These are phyloP conservation scores for Drosophila santomea DNA, from an alignment of 1,140 invertebrate genomes.

Conservation along the genomic window DNA sequence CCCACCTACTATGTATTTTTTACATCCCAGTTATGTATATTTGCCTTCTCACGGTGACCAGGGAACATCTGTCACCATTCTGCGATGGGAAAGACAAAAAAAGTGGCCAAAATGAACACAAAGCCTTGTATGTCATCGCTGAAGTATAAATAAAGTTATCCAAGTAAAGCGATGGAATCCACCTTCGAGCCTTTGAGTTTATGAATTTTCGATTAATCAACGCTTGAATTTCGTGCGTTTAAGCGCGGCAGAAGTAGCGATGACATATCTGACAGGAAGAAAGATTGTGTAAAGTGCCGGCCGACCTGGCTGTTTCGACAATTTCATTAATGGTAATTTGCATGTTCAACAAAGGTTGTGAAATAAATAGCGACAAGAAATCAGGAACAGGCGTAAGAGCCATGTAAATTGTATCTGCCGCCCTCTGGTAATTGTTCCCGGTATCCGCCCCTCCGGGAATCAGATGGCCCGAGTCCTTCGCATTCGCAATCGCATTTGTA, in stretches of 20 bases:
- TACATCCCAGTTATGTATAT: neutral
- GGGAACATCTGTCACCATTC: slow-evolving; percentile 30
- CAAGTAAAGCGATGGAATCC: neutral
- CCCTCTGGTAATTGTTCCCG: slow-evolving; percentile 66
- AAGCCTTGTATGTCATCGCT: too few species aligned
- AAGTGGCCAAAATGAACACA: neutral
- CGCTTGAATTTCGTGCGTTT: slow-evolving; percentile 18
- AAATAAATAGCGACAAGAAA: slow-evolving; percentile 82
- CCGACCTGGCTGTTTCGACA: slow-evolving; percentile 40
- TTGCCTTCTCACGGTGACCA: slow-evolving; percentile 4
- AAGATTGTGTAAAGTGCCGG: slow-evolving; percentile 37
- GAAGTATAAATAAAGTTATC: neutral
- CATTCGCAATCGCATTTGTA: too few species aligned
- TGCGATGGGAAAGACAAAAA: neutral
- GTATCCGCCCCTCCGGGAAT: slow-evolving; percentile 12
- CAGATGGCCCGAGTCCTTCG: neutral
- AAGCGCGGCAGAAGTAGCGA: slow-evolving; percentile 32
- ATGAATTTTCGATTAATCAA: slow-evolving; percentile 75
- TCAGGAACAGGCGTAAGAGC: slow-evolving; percentile 55
- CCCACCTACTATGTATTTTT: too few species aligned
- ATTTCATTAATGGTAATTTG: slow-evolving; percentile 78
- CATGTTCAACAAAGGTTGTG: slow-evolving; percentile 69
- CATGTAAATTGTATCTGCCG: slow-evolving; percentile 65
- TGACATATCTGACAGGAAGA: slow-evolving; percentile 78
- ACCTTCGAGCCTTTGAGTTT: slow-evolving; percentile 12